phyloP scores from a whole-genome alignment of 2,888 invertebrate species.

The Saturnia pavonia region DNA sequence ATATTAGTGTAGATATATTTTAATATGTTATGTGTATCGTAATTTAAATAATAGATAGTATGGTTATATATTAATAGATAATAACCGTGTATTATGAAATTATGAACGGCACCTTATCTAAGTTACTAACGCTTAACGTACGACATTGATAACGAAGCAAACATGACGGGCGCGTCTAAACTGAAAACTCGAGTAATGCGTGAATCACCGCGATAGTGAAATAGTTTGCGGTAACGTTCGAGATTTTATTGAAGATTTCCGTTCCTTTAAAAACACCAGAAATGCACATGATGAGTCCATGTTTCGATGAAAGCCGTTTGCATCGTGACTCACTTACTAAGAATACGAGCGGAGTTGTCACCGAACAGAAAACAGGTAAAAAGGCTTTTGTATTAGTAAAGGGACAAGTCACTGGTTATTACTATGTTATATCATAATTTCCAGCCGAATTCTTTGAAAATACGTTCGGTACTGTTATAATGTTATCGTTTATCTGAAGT shows the following conservation, averaged over 20 bases:
- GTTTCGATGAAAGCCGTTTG: constrained; percentile 34
- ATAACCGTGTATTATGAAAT: not conserved
- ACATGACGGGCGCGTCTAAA: constrained; percentile 17
- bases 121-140: constrained; percentile 1
- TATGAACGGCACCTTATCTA: constrained; percentile 1
- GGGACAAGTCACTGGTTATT: constrained; percentile 29
- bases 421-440: constrained; percentile 38
- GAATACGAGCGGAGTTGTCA: constrained; percentile 35
- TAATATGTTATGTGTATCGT: not conserved
- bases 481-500: not conserved
- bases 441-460: not conserved
- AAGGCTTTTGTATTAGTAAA: constrained; percentile 29
- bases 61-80: not conserved
- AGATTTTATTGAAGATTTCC: constrained; percentile 51
- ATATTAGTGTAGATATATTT: not conserved
- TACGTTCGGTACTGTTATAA: not conserved
- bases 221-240: constrained; percentile 37
- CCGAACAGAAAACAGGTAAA: constrained; percentile 42
- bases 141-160: constrained; percentile 4
- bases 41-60: constrained; percentile 5
- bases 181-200: constrained; percentile 48
- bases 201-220: constrained; percentile 46
- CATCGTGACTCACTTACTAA: constrained; percentile 43
- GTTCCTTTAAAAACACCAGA: constrained; percentile 38
- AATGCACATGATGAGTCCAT: constrained; percentile 42